Evolutionary conservation across 2,888 invertebrate species (phyloP).

Genomic region (Andricus quercusramuli): DNA sequence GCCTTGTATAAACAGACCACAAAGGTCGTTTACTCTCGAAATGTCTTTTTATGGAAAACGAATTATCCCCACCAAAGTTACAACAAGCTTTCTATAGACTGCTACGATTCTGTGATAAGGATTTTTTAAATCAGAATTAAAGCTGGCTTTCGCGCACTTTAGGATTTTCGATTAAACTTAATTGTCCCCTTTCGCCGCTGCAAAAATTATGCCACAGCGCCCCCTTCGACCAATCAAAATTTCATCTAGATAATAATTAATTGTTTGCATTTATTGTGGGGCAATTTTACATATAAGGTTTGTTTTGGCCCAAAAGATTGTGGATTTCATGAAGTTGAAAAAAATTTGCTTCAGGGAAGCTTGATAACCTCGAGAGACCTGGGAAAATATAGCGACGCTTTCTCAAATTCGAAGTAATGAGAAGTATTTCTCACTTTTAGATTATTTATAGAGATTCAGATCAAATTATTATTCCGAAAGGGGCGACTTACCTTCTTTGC

Average conservation of each 20-base stretch:
- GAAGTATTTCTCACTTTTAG: background rate
- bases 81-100: background rate
- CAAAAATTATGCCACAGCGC: conserved; percentile 60
- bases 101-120: background rate
- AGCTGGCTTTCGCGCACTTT: conserved; percentile 69
- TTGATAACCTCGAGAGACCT: background rate
- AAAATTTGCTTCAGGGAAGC: background rate
- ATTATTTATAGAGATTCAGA: background rate
- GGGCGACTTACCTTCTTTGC: background rate
- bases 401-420: background rate
- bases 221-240: conserved; percentile 62
- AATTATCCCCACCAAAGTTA: background rate
- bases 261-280: background rate
- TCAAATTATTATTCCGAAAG: background rate
- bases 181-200: conserved; percentile 68
- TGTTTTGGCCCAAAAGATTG: background rate
- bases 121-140: background rate
- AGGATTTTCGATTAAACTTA: conserved; percentile 71
- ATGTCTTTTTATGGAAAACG: background rate
- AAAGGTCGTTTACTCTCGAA: conserved; percentile 57
- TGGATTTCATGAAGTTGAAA: background rate
- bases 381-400: background rate
- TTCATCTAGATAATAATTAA: background rate
- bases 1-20: conserved; percentile 72
- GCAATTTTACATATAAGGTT: background rate